A percentile compares a stretch with the other conserved stretches of the same genome.
These are phyloP conservation scores for Crepidodera aurea DNA, from an alignment of 2,888 invertebrate genomes.

Conservation along the genomic window DNA sequence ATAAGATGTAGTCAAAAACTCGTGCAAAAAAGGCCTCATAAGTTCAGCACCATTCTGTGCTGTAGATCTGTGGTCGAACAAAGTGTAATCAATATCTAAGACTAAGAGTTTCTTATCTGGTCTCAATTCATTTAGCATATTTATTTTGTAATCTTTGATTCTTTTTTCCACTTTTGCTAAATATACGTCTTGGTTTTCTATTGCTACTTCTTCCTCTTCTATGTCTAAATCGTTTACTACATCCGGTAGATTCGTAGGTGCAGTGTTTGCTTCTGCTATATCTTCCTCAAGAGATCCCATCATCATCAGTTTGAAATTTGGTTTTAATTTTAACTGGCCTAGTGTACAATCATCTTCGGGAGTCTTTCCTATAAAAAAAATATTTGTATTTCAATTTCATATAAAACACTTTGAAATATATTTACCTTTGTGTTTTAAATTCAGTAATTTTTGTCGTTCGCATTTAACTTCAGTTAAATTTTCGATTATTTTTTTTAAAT, in stretches of 20 bases:
- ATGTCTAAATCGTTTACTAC: conserved; percentile 93
- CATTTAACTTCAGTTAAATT: conserved; percentile 90
- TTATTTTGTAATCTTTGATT: conserved; percentile 83
- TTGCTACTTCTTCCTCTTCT: conserved; percentile 81
- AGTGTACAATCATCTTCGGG: conserved; percentile 82
- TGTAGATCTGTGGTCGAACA: conserved; percentile 94
- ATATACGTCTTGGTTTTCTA: conserved; percentile 74
- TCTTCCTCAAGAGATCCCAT: conserved; percentile 95
- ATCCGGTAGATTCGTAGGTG: conserved; percentile 83
- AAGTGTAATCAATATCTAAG: conserved; percentile 94
- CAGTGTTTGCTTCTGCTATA: conserved; percentile 82
- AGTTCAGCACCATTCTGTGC: conserved; percentile 87
- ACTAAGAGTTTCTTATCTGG: conserved; percentile 90
- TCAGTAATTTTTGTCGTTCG: conserved; percentile 92
- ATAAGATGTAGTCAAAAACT: conserved; percentile 88
- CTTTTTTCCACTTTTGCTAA: conserved; percentile 84
- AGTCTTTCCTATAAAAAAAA: conserved; percentile 73
- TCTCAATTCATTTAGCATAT: conserved; percentile 81
- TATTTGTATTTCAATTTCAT: not conserved
- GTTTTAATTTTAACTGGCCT: conserved; percentile 80
- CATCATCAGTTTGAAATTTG: conserved; percentile 94
- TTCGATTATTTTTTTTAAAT: conserved; percentile 85
- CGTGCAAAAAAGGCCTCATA: conserved; percentile 95
- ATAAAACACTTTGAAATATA: not conserved
- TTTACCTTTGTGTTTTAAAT: conserved; percentile 89